Conservation (phyloP, 2,888 invertebrate species). For the Dione juno region DNA sequence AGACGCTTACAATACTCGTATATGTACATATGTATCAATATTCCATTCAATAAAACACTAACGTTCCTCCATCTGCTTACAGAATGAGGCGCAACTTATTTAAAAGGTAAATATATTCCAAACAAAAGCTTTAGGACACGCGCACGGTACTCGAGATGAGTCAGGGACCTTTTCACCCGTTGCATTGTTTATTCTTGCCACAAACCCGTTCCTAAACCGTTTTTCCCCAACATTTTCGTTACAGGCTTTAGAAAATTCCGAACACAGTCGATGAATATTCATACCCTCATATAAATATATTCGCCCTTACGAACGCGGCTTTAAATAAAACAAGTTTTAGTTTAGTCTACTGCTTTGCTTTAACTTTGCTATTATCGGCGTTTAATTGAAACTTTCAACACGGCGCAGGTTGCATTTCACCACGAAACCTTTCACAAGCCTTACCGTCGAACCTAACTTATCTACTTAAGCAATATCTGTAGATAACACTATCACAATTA, state of each 20-base stretch:
- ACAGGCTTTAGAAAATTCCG: constrained; percentile 51
- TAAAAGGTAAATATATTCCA: constrained; percentile 73
- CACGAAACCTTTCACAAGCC: constrained; percentile 30
- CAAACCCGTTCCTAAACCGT: constrained; percentile 62
- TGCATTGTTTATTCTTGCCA: constrained; percentile 73
- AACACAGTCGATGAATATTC: constrained; percentile 60
- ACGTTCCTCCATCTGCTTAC: constrained; percentile 38
- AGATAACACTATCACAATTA: constrained; percentile 31
- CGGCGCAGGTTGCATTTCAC: constrained; percentile 33
- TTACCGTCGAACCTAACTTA: constrained; percentile 18
- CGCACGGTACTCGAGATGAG: constrained; percentile 65
- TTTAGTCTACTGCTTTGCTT: background rate
- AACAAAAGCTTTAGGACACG: constrained; percentile 65
- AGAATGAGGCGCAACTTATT: constrained; percentile 46
- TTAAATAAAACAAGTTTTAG: constrained; percentile 6
- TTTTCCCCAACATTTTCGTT: constrained; percentile 69
- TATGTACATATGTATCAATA: constrained; percentile 31
- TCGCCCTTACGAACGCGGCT: constrained; percentile 6
- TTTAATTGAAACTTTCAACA: constrained; percentile 42
- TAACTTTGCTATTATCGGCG: constrained; percentile 32
- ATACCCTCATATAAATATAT: constrained; percentile 42
- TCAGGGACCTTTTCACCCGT: constrained; percentile 75
- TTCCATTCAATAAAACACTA: constrained; percentile 42
- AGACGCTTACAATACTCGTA: constrained; percentile 33
- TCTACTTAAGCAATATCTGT: constrained; percentile 19